Evolutionary conservation across 2,113 vertebrate species (phyloP).

Genomic region (Pao palembangensis): DNA sequence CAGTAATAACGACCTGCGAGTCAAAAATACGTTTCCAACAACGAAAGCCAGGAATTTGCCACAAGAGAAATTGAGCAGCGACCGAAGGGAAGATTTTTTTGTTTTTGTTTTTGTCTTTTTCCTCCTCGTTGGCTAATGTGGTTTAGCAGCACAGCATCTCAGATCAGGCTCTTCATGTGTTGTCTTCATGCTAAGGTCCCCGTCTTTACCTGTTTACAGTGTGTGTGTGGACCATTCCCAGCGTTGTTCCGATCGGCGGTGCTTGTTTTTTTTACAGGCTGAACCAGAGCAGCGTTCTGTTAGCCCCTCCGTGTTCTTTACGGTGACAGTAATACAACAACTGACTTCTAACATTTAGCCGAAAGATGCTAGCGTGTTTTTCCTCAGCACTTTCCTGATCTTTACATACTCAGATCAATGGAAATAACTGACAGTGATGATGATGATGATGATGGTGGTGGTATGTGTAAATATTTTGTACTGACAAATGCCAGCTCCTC

Average conservation of each 20-base stretch:
- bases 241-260: conserved; percentile 18
- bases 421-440: conserved; percentile 35
- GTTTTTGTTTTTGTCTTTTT: conserved; percentile 46
- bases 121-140: conserved; percentile 3
- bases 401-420: conserved; percentile 54
- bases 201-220: conserved; percentile 19
- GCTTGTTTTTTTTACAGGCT: conserved; percentile 30
- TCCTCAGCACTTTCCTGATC: conserved; percentile 31
- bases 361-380: neutral
- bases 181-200: conserved; percentile 15
- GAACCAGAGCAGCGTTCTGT: conserved; percentile 68
- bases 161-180: conserved; percentile 27
- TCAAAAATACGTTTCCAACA: conserved; percentile 46
- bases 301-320: conserved; percentile 49
- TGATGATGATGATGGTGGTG: conserved; percentile 33
- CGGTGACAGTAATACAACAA: conserved; percentile 15
- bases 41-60: conserved; percentile 49
- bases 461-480: conserved; percentile 71
- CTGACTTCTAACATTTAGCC: too few species aligned
- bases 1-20: conserved; percentile 49
- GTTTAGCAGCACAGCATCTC: conserved; percentile 18
- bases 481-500: conserved; percentile 64
- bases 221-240: conserved; percentile 15
- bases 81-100: conserved; percentile 55
- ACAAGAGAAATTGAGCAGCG: conserved; percentile 57